Conservation (phyloP, 1,140 invertebrate genomes). For the Sipha flava region DNA sequence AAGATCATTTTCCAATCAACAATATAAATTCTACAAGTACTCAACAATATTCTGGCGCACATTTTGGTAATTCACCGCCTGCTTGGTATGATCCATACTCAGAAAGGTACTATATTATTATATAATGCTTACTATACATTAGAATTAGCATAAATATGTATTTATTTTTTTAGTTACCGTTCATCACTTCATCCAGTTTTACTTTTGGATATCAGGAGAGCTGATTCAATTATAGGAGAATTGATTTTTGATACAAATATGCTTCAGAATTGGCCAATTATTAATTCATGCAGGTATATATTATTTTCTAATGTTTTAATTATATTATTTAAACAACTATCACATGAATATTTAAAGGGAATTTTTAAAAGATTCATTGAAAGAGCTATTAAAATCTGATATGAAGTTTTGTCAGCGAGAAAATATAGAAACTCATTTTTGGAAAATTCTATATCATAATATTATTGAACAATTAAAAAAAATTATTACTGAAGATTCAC, state of each 20-base stretch:
- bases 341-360: conserved; percentile 40
- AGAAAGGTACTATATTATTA: conserved; percentile 43
- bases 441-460: conserved; percentile 87
- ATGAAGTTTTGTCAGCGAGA: conserved; percentile 80
- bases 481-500: conserved; percentile 48
- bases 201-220: conserved; percentile 49
- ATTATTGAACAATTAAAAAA: conserved; percentile 75
- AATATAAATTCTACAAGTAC: background rate
- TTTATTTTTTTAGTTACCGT: conserved; percentile 45
- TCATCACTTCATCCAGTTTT: conserved; percentile 47
- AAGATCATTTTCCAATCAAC: background rate
- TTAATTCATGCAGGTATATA: conserved; percentile 32
- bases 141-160: background rate
- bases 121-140: background rate
- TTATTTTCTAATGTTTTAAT: background rate
- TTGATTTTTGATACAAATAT: conserved; percentile 43
- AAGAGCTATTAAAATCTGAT: conserved; percentile 66
- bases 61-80: conserved; percentile 4
- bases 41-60: conserved; percentile 14
- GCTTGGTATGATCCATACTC: conserved; percentile 51
- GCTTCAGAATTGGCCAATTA: conserved; percentile 33
- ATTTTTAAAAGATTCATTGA: conserved; percentile 62
- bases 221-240: conserved; percentile 51
- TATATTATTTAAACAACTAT: background rate
- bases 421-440: conserved; percentile 82